These are phyloP conservation scores for Lates japonicus DNA, from an alignment of 2,797 vertebrate genomes.

Conservation along the genomic window DNA sequence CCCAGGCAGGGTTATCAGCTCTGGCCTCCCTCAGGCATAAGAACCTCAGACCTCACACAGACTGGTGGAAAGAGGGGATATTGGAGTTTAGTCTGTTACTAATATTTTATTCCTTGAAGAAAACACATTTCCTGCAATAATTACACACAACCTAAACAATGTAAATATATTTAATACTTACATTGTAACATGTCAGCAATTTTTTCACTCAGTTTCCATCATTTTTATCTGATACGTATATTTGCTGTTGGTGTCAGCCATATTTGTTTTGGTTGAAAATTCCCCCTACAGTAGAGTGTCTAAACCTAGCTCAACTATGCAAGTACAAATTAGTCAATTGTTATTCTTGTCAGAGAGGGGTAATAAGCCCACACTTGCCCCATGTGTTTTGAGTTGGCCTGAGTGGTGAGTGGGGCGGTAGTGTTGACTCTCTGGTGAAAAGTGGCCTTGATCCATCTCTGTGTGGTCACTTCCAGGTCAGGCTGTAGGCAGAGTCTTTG, in stretches of 20 bases:
- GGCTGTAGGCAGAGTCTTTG: constrained; percentile 73
- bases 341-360: constrained; percentile 77
- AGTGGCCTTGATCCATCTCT: constrained; percentile 84
- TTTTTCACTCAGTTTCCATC: constrained; percentile 22
- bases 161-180: constrained; percentile 11
- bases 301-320: constrained; percentile 40
- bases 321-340: constrained; percentile 78
- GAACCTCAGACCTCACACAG: constrained; percentile 77
- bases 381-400: constrained; percentile 84
- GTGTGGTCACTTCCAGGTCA: constrained; percentile 85
- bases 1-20: constrained; percentile 75
- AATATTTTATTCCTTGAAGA: constrained; percentile 6
- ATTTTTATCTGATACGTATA: constrained; percentile 28
- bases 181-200: constrained; percentile 29
- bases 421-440: constrained; percentile 83
- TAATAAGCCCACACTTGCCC: constrained; percentile 81
- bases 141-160: constrained; percentile 6
- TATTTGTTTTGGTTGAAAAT: constrained; percentile 65
- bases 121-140: not conserved
- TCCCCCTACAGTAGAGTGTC: constrained; percentile 46
- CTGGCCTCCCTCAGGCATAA: constrained; percentile 70
- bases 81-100: constrained; percentile 27
- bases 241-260: constrained; percentile 50
- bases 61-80: constrained; percentile 30
- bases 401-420: constrained; percentile 74